Percentiles rank a stretch among this genome's conserved stretches.
Conservation (phyloP, 2,797 vertebrate genomes). For the Oryzias sinensis region DNA sequence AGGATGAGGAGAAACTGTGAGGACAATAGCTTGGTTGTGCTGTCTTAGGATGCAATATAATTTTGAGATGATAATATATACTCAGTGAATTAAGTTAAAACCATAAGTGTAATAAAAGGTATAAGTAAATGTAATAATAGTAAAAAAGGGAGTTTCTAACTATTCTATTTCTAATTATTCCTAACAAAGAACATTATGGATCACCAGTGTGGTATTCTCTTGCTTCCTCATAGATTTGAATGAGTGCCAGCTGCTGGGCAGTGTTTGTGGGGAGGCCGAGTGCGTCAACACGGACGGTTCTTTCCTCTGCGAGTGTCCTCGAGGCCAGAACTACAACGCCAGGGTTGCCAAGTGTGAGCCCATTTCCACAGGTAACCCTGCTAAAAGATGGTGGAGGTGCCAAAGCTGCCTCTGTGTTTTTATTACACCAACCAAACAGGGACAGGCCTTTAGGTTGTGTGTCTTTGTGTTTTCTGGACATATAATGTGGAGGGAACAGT, state of each 20-base stretch:
- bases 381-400: not conserved
- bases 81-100: no score
- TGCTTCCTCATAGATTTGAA: constrained; percentile 85
- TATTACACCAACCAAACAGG: not conserved
- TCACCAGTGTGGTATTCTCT: not conserved
- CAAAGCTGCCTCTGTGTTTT: not conserved
- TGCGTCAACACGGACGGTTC: constrained; percentile 92
- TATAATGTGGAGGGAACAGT: no score
- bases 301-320: constrained; percentile 87
- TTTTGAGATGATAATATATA: no score
- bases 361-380: constrained; percentile 77
- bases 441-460: no score
- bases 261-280: constrained; percentile 90
- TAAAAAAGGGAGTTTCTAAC: no score
- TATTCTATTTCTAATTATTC: no score
- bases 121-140: no score
- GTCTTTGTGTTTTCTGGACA: no score
- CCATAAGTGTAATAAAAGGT: no score
- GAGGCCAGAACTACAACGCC: constrained; percentile 86
- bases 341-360: constrained; percentile 89
- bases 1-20: no score
- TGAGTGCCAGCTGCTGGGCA: constrained; percentile 90
- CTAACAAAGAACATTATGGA: not conserved
- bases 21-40: no score
- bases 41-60: no score